Conservation (phyloP, 2,113 vertebrate genomes). For the Pitta sordida region DNA sequence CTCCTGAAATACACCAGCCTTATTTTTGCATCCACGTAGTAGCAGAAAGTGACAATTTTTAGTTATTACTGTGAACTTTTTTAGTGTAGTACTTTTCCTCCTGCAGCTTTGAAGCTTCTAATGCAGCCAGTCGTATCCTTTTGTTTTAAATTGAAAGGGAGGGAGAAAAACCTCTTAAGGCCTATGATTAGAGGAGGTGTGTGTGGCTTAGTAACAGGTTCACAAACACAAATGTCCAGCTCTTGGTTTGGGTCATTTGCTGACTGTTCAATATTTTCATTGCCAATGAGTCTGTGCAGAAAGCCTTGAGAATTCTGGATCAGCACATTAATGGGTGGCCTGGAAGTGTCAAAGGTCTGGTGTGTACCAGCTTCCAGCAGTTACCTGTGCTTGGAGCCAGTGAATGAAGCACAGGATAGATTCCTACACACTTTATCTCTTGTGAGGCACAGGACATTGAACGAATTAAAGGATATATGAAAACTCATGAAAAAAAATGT, state of each 20-base stretch:
- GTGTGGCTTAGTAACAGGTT: background rate
- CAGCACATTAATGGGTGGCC: background rate
- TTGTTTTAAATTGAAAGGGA: background rate
- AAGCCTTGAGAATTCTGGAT: background rate
- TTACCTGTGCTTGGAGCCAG: background rate
- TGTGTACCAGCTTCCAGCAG: background rate
- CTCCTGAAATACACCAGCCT: background rate
- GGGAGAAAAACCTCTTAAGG: background rate
- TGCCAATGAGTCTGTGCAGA: background rate
- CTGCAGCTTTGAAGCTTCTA: background rate
- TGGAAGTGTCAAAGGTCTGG: background rate
- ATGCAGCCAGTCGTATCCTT: background rate
- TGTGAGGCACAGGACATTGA: background rate
- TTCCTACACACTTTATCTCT: background rate
- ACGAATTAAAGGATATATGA: background rate
- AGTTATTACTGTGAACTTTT: background rate
- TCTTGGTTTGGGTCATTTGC: background rate
- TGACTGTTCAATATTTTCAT: background rate
- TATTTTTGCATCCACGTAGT: background rate
- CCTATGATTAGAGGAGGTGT: background rate
- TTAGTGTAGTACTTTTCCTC: background rate
- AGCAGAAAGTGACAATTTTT: background rate
- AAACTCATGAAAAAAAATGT: background rate
- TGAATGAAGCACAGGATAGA: background rate
- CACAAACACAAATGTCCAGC: background rate